These are phyloP conservation scores for Germaria angustata DNA, from an alignment of 2,888 invertebrate genomes.

Conservation along the genomic window DNA sequence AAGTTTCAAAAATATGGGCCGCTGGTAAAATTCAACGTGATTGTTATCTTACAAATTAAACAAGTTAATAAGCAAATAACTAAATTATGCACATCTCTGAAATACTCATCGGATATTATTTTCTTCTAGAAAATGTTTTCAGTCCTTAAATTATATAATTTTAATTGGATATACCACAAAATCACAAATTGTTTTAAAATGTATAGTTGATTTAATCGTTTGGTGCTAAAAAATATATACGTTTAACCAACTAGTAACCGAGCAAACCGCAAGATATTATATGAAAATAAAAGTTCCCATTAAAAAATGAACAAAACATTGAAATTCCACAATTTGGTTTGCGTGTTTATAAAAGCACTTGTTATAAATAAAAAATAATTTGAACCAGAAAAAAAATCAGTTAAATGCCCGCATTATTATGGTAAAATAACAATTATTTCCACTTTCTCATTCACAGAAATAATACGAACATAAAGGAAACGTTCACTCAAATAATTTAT, in stretches of 20 bases:
- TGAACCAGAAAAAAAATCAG: conserved; percentile 9
- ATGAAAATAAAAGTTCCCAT: conserved; percentile 31
- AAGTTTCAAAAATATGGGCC: no score
- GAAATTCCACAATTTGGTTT: conserved; percentile 35
- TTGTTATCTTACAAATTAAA: no score
- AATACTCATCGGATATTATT: no score
- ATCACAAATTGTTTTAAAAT: neutral
- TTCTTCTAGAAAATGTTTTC: no score
- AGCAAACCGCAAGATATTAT: neutral
- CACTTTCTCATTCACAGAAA: no score
- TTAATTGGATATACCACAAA: neutral
- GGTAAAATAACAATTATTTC: conserved; percentile 45
- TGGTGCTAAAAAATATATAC: neutral
- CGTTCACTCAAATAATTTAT: neutral
- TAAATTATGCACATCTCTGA: no score
- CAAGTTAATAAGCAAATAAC: no score
- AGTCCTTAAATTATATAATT: no score
- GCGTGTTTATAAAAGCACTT: conserved; percentile 47
- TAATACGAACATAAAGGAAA: neutral
- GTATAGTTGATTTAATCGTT: neutral
- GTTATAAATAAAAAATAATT: neutral
- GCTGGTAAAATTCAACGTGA: no score
- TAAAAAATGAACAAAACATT: conserved; percentile 17
- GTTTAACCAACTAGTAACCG: conserved; percentile 7
- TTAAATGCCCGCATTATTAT: conserved; percentile 55